Evolutionary conservation across 1,140 invertebrate genomes (phyloP).

Genomic region (Drosophila mayri): DNA sequence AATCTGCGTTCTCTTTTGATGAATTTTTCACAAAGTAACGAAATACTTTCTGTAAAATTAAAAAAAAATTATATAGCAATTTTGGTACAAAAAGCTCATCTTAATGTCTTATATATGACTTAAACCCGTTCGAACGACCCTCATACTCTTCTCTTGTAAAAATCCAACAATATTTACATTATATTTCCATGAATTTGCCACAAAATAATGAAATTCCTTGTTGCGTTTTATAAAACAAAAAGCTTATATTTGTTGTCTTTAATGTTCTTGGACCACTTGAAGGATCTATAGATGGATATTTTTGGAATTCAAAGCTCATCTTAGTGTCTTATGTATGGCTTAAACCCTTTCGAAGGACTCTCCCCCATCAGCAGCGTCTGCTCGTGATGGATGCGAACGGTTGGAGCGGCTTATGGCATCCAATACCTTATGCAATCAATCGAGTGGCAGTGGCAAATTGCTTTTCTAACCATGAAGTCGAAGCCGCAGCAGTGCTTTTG

Average conservation of each 20-base stretch:
- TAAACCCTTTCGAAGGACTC: conserved; percentile 13
- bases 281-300: not conserved
- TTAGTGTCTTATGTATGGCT: conserved; percentile 5
- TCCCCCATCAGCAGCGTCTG: not conserved
- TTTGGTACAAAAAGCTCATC: not conserved
- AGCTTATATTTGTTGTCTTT: not conserved
- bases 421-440: conserved; percentile 57
- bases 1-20: not conserved
- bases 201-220: not conserved
- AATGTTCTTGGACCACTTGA: not conserved
- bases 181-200: not conserved
- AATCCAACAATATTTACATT: not conserved
- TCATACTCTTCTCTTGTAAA: no score
- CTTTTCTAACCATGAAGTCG: conserved; percentile 51
- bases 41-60: no score
- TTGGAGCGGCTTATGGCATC: conserved; percentile 48
- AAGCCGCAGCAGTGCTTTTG: conserved; percentile 36
- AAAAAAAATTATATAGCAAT: no score
- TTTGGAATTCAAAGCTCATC: not conserved
- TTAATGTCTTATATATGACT: not conserved
- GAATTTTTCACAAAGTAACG: not conserved
- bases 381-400: conserved; percentile 17
- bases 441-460: conserved; percentile 56
- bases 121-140: conserved; percentile 1
- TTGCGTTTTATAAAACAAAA: not conserved